Evolutionary conservation across 2,797 vertebrate species (phyloP).

Genomic region (Hemibagrus guttatus): DNA sequence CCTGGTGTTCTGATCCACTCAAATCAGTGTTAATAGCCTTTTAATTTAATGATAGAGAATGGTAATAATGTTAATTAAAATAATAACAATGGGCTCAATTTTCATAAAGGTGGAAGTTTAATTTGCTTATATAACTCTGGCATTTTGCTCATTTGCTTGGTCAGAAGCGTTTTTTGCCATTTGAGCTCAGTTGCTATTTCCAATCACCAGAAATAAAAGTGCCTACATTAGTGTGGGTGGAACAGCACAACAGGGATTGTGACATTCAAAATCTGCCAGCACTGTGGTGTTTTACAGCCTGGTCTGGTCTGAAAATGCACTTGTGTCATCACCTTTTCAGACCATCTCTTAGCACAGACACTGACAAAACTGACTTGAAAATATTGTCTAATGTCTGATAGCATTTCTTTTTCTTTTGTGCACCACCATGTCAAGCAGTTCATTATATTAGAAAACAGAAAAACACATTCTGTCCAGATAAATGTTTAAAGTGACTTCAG

Average conservation of each 20-base stretch:
- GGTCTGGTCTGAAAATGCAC: background rate
- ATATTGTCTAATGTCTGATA: background rate
- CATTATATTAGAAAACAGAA: background rate
- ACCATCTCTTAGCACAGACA: background rate
- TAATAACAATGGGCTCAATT: conserved; percentile 29
- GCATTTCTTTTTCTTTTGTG: background rate
- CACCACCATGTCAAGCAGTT: background rate
- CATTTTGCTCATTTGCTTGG: background rate
- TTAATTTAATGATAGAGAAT: conserved; percentile 42
- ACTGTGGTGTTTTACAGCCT: background rate
- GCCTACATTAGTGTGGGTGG: background rate
- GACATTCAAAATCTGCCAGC: conserved; percentile 21
- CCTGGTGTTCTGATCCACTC: conserved; percentile 23
- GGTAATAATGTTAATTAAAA: conserved; percentile 46
- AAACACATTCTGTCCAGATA: background rate
- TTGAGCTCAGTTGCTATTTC: background rate
- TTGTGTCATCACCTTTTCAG: background rate
- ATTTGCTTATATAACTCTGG: background rate
- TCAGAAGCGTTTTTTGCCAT: background rate
- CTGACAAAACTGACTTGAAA: background rate
- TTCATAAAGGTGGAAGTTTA: background rate
- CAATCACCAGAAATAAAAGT: background rate
- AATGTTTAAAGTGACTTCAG: background rate
- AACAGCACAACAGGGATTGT: background rate
- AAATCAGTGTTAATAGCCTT: conserved; percentile 49